Base-by-base conservation (phyloP, 2,888 invertebrate species). In the Nomada ferruginata region DNA sequence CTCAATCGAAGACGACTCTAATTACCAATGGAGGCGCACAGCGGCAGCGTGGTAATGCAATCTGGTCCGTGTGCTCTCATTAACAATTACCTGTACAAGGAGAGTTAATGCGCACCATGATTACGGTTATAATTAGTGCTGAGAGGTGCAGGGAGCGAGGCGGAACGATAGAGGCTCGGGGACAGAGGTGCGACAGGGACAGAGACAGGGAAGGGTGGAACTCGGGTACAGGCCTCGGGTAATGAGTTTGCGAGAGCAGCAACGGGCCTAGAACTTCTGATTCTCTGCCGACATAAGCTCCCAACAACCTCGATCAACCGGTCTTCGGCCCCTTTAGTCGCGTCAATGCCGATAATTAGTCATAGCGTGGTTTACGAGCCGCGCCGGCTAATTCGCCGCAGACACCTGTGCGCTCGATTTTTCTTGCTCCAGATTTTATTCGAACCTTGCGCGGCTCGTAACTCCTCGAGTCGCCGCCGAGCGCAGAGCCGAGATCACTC, bases 101-200 rank as follows among this genome's bases (percentile, higher is more conserved):
- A 88, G 87, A 91, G 85, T 84, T 89, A 89, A 89, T 86, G 87
- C 88, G 75, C 85, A 84, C 76, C 84, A 86, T 87, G 89, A 91
- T 90, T 90, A 87, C 84, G 88, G 84, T 89, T 89, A 91, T 91
- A 91, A 91, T 91, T 91, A 91, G 89, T 87, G 77, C 79, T 79
- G 79, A 77, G 81, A 83, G 64, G 63, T 61, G 50, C 26, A 53
- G 52, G 50, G 64, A 18, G 71, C 20, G 44, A 55, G 20, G 70
- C 68, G 63, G 3, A 18, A 26, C 44, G 26, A 29, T 61, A 9
- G 65, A 52, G 55, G 63, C 47, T 68, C 55, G 82, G 53, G 73
- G 78, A 71, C 79, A 44, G 50, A 23, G 55, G 29, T 20, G n/a
- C 36, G 47, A 26, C 13, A 68, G 50, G 29, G 63, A 55, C 47